Evolutionary conservation across 2,797 vertebrate species (phyloP), one percentile per base, ranked within the genome.

Genomic region (Tadarida brasiliensis): DNA sequence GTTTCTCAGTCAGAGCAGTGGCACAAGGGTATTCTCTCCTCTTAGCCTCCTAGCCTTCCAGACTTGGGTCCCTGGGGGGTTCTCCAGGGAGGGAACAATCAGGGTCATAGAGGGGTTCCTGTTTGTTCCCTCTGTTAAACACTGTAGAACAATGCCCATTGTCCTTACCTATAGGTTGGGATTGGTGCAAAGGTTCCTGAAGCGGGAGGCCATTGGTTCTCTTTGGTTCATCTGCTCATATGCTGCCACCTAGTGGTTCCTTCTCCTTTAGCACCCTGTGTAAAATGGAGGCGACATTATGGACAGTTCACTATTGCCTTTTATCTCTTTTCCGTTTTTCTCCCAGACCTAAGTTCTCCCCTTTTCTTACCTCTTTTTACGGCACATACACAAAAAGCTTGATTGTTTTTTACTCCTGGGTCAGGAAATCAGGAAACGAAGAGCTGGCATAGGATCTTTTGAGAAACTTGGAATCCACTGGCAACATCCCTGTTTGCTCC

Each of bases 231-330:
- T 80, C 95, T 97, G 98, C 97, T 97, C 96, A 71, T 86, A 80
- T 97, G 95, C 98, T 97, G 96, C 98, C 98, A 97, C 96, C 98
- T 97, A 98, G 98, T 54, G 98, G 98, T 88, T 80, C 86, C 57
- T 82, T 65, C 82, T 68, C 89, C 97, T 96, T 70, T 85, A 96
- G 91, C 97, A 95, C 74, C 89, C 96, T 26, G 71, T 47, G 82
- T 91, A 85, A 10, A 77, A 57, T 5, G 35, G 28, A 77, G 85
- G 84, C 20, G 68, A 61, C 1, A 0, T 67, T 51, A 74, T 0
- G 2, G 57, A 39, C 5, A 56, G 44, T 35, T 86, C 63, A 33
- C 10, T 9, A 30, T 49, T 20, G n/a, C 11, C 47, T 91, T 74
- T 85, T 30, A 28, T 15, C 33, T 77, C 9, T 28, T 0, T 56